Conservation (phyloP, 2,888 invertebrate species). For the Linnaemya vulpina region DNA sequence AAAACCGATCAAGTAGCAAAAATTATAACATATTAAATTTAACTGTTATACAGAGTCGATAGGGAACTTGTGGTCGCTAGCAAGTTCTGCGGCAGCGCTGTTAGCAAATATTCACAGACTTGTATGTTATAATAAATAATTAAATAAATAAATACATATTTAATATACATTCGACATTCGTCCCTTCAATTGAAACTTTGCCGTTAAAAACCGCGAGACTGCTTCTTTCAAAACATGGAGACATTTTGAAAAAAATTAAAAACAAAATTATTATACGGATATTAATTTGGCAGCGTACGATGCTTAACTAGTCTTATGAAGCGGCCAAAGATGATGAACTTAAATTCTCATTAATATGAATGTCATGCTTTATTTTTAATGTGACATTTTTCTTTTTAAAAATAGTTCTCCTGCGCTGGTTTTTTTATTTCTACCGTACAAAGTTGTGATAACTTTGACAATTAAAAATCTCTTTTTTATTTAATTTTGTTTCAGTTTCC, state of each 20-base stretch:
- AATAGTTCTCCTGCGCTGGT: neutral
- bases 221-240: no score
- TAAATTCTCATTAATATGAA: slow-evolving; percentile 57
- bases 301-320: neutral
- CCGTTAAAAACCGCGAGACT: neutral
- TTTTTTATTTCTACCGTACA: neutral
- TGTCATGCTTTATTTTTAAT: slow-evolving; percentile 37
- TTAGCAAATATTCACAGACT: no score
- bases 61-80: no score
- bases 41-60: no score
- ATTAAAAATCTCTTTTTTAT: slow-evolving; percentile 28
- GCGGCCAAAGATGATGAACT: slow-evolving; percentile 48
- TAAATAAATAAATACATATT: no score
- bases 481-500: slow-evolving; percentile 31
- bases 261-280: neutral
- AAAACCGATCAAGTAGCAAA: no score
- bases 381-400: slow-evolving; percentile 22
- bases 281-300: neutral
- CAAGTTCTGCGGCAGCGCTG: no score
- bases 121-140: no score
- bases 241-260: neutral
- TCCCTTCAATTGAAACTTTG: neutral
- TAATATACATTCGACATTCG: no score
- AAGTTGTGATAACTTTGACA: slow-evolving; percentile 42
- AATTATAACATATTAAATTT: no score